Base-by-base conservation (phyloP, 64 coral and sea anemone genomes). In the Anthopleura sola region DNA sequence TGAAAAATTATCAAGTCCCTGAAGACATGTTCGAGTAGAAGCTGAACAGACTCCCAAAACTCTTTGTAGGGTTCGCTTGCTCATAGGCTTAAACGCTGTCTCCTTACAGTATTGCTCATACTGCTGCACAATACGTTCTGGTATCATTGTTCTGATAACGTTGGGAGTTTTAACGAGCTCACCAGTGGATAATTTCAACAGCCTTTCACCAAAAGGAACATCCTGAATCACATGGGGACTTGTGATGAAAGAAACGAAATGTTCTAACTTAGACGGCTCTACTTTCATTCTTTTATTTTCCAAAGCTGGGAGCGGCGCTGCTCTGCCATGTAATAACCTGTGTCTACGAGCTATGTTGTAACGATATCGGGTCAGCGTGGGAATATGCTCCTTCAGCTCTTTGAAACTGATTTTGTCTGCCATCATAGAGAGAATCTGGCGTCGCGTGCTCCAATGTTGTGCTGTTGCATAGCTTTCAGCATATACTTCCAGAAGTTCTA, bases 171-270 rank as follows among this genome's bases (percentile, higher is more conserved):
- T 91, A 9, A 91, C 81, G 20, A 86, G 28, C 89, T 91, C 89
- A 29, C 84, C 89, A 81, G 89, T 91, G 47, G 83, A 91, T 66
- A 91, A 80, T 64, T 91, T 91, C 48, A 91, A 50, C 46, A 91
- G 66, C 64, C 80, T 86, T 33, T 91, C 84, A 9, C 89, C 84
- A 78, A 91, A 91, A 66, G 89, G 89, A 81, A 91, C 84, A 66
- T 86, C 89, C 62, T 91, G 84, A 68, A 91, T 62, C 32, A 86
- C 77, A 34, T 91, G 84, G 46, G 89, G 89, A 37, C 89, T 91
- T 81, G 89, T 91, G 55, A 91, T 91, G 57, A 91, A 91, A 18
- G 89, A 86, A 80, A 91, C 60, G 21, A 91, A 91, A 68, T 91
- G 89, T 21, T 91, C 84, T 21, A 91, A 49, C 85, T 86, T 86